These are phyloP conservation scores for Bucorvus abyssinicus DNA, from an alignment of 2,797 vertebrate genomes.

Conservation along the genomic window DNA sequence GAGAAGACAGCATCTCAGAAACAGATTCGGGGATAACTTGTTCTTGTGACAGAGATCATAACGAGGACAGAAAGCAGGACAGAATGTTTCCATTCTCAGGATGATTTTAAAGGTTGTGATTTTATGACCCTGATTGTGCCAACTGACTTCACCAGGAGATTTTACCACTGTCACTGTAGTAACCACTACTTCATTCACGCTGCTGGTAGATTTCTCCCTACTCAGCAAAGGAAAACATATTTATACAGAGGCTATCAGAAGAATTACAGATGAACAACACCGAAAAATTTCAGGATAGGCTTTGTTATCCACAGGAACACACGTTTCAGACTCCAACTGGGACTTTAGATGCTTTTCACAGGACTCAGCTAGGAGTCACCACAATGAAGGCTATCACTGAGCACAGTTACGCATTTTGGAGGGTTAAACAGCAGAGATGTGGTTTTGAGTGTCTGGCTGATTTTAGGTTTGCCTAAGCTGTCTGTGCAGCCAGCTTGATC, in stretches of 20 bases:
- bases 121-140: constrained; percentile 31
- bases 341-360: background rate
- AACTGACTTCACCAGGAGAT: background rate
- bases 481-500: background rate
- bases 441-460: background rate
- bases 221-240: background rate
- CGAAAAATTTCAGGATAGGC: background rate
- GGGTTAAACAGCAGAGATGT: background rate
- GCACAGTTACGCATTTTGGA: background rate
- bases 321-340: background rate
- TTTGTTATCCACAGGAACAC: background rate
- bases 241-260: background rate
- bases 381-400: background rate
- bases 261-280: background rate
- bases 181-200: background rate
- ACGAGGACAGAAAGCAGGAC: constrained; percentile 34
- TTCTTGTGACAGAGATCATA: constrained; percentile 49
- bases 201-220: background rate
- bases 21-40: constrained; percentile 54
- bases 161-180: background rate
- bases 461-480: background rate
- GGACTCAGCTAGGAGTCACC: background rate
- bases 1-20: constrained; percentile 36
- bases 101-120: constrained; percentile 36
- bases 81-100: constrained; percentile 27